Base-by-base conservation (phyloP, 2,888 invertebrate species). In the Mellilla xanthometata region DNA sequence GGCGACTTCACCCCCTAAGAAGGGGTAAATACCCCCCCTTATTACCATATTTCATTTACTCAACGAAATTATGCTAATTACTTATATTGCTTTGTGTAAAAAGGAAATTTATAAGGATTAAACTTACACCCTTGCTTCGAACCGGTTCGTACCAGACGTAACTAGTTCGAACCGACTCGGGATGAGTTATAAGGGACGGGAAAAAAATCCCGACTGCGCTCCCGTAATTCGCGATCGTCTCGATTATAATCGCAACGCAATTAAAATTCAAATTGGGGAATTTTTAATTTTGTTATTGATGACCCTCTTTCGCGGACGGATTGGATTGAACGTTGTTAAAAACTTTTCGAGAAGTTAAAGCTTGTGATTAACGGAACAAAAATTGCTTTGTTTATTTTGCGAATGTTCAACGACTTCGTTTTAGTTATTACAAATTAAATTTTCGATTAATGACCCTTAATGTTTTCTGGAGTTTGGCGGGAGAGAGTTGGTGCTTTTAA, bases 81-180 rank as follows among this genome's bases (percentile, higher is more conserved):
- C 86, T 89, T 89, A 89, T 89, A 89, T 89, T 89, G 89, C 89
- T 89, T 89, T 89, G 89, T 89, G 89, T 89, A 89, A 89, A 89
- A 89, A 89, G 89, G 89, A 89, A 89, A 89, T 89, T 89, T 89
- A 88, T 89, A 88, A 88, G 86, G 88, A 89, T 89, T 89, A 88
- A 85, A 86, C 80, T 83, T 82, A 81, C 79, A 79, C 85, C 78
- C 78, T 75, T 65, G 57, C 63, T 65, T 58, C 62, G 56, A 60
- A 65, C 72, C 63, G 69, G 69, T 69, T 71, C 59, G 62, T 68
- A 68, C 72, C 72, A 66, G 72, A 68, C 70, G 53, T 49, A 71
- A 76, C 80, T 80, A 82, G 81, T 56, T 54, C 36, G 45, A 49
- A 49, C 47, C 34, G 48, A 27, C 32, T 49, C 41, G 36, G n/a